Evolutionary conservation across 2,797 vertebrate species (phyloP), one percentile per base, ranked within the genome.

Genomic region (Taenioides sp.): DNA sequence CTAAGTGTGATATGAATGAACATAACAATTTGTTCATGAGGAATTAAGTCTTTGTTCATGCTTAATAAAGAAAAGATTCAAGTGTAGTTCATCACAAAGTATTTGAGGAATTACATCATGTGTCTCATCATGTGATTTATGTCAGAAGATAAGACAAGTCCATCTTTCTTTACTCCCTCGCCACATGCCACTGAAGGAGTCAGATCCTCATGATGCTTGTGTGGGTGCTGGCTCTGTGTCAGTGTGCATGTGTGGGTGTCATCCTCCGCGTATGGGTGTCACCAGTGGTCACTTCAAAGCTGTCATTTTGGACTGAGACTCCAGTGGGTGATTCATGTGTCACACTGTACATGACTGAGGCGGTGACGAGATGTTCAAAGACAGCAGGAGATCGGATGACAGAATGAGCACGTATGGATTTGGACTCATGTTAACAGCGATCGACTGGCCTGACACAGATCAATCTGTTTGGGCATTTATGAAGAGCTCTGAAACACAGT

Each of bases 241-340:
- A 81, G 70, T 74, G 22, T 9, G 58, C 17, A 16, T 18, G 58
- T 31, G 23, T 27, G 55, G 55, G 80, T 80, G 79, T 88, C 85
- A 82, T 73, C 72, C 62, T 75, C 64, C 58, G 60, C 4, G 57
- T 2, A 80, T 71, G 80, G 72, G 83, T 64, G 82, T 77, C 63
- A 49, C 22, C 71, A 73, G 76, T 27, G 81, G 80, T 71, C 81
- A 71, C 65, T 14, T 17, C 59, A 23, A 18, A 54, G n/a, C 55
- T 81, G 77, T 83, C 85, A 81, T 79, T 60, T 69, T n/a, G 12
- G 70, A 76, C 60, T 22, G 59, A 75, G 71, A 71, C 61, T 67
- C 20, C 49, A 7, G 67, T 67, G 76, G 64, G 69, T 77, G 75
- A 83, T 60, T 79, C 72, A 80, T 72, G 76, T 84, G 80, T 87